Evolutionary conservation across 64 coral and sea anemone species (phyloP).

Genomic region (Acropora yongei): DNA sequence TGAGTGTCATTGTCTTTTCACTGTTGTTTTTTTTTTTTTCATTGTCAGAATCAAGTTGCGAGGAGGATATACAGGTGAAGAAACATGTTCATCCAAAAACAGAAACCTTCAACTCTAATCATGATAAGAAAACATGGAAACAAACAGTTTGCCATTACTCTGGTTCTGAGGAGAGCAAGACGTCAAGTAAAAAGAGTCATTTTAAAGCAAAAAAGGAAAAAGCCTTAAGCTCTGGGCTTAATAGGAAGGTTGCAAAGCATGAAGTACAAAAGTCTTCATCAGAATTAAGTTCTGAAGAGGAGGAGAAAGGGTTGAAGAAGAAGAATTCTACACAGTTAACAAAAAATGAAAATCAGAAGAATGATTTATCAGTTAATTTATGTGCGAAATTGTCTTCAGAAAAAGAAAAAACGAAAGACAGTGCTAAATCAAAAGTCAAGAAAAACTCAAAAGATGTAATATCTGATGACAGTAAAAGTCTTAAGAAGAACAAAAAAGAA

Average conservation of each 20-base stretch:
- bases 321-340: too few species aligned
- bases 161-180: slow-evolving; percentile 15
- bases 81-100: not conserved
- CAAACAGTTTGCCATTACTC: not conserved
- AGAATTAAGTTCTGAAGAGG: slow-evolving; percentile 9
- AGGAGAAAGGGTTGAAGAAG: not conserved
- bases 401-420: not conserved
- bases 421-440: not conserved
- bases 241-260: not conserved
- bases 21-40: not conserved
- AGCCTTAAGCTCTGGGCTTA: not conserved
- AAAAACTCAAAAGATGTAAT: too few species aligned
- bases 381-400: not conserved
- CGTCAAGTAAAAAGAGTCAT: not conserved
- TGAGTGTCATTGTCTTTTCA: not conserved
- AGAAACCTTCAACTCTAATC: not conserved
- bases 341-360: too few species aligned
- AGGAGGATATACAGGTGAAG: slow-evolving; percentile 8
- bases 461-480: slow-evolving; percentile 1
- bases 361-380: too few species aligned
- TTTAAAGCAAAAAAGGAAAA: not conserved
- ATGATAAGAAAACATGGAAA: not conserved
- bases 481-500: not conserved
- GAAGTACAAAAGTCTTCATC: not conserved
- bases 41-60: not conserved